Evolutionary conservation across 2,113 vertebrate species (phyloP).

Genomic region (Ailurus styani): DNA sequence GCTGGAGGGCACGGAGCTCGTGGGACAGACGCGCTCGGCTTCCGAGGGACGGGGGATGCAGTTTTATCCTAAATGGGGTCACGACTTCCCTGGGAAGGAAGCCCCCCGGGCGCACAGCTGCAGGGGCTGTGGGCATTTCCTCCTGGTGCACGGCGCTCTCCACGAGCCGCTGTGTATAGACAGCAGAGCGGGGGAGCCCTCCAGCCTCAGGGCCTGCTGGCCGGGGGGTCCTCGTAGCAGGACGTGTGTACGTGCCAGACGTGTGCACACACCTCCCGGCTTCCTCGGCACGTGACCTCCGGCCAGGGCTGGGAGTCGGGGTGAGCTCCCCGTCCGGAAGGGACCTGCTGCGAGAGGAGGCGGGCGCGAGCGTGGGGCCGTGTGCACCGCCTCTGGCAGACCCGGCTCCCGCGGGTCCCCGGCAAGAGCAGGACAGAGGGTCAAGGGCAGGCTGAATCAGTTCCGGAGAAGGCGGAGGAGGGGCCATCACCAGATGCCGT

Average conservation of each 20-base stretch:
- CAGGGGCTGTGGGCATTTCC: background rate
- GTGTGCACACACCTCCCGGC: rapidly evolving
- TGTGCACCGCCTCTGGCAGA: rapidly evolving
- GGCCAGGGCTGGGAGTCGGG: rapidly evolving
- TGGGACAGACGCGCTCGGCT: rapidly evolving
- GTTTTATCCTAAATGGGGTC: background rate
- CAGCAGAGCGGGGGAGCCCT: too few species aligned
- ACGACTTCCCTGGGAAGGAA: background rate
- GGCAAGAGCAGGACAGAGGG: background rate
- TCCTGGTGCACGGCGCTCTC: too few species aligned
- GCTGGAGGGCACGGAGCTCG: background rate
- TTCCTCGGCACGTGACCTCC: background rate
- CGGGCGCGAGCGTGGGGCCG: background rate
- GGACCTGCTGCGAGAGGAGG: background rate
- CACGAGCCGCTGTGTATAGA: background rate
- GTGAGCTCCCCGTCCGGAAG: rapidly evolving
- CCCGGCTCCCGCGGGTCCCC: rapidly evolving
- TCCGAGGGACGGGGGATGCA: background rate
- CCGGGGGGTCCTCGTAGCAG: too few species aligned
- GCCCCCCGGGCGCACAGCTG: background rate
- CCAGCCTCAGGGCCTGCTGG: background rate
- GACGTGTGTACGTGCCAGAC: background rate
- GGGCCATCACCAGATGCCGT: background rate
- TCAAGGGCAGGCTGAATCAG: background rate
- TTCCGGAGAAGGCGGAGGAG: rapidly evolving